Percentiles rank a stretch among this genome's conserved stretches.
Conservation (phyloP, 2,888 invertebrate genomes). For the Chrysolina haemoptera region DNA sequence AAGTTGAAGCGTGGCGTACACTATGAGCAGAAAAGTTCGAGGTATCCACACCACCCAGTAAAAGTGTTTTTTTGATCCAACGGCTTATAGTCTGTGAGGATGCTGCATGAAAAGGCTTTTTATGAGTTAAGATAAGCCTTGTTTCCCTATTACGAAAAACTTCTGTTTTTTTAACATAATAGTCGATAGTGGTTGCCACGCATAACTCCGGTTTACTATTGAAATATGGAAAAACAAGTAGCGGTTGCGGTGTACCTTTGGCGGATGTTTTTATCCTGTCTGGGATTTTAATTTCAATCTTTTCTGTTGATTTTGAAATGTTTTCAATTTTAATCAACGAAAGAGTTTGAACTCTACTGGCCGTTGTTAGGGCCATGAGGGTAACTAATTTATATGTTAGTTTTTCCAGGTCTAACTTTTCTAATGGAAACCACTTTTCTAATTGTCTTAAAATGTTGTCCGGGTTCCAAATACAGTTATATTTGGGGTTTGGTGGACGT, state of each 20-base stretch:
- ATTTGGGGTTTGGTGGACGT: conserved; percentile 51
- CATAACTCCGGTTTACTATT: conserved; percentile 13
- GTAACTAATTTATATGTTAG: conserved; percentile 26
- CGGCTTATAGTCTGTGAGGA: conserved; percentile 24
- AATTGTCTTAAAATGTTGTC: conserved; percentile 49
- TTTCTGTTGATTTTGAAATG: neutral
- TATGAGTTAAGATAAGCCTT: no score
- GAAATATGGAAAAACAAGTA: conserved; percentile 22
- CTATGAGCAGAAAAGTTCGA: conserved; percentile 26
- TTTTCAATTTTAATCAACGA: conserved; percentile 14
- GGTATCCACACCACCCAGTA: conserved; percentile 17
- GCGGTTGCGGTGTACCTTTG: neutral
- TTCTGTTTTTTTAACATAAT: conserved; percentile 19
- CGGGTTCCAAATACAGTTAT: conserved; percentile 53
- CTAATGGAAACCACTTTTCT: conserved; percentile 25
- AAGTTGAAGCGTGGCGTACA: conserved; percentile 26
- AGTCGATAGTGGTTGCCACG: conserved; percentile 15
- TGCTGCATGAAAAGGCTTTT: no score
- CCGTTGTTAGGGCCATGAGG: conserved; percentile 18
- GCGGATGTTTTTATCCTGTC: neutral
- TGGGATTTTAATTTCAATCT: neutral
- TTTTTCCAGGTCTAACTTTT: conserved; percentile 12
- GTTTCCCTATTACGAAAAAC: neutral
- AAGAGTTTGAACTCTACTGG: conserved; percentile 25
- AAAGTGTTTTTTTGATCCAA: conserved; percentile 24